phyloP scores from a whole-genome alignment of 2,888 invertebrate species.

The Pogonocherus hispidulus region DNA sequence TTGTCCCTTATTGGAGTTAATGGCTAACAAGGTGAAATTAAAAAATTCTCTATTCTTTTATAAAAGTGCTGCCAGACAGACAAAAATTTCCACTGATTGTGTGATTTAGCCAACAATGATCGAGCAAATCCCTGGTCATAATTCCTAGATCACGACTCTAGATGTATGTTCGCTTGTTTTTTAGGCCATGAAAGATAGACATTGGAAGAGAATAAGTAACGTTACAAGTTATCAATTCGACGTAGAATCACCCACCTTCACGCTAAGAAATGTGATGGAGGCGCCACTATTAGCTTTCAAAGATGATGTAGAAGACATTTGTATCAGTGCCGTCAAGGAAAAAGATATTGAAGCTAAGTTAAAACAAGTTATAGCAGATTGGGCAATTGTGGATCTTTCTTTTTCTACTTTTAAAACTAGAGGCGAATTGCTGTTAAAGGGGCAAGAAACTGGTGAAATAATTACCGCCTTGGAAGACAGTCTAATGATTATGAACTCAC shows the following conservation, averaged over 20 bases:
- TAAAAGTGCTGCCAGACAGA: too few relatives aligned
- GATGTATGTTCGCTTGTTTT: too few relatives aligned
- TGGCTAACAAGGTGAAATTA: conserved; percentile 81
- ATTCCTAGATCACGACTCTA: too few relatives aligned
- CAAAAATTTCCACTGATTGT: too few relatives aligned
- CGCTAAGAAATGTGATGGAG: conserved; percentile 85
- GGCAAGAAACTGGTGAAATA: conserved; percentile 81
- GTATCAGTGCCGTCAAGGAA: conserved; percentile 91
- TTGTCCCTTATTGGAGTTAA: conserved; percentile 86
- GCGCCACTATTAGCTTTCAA: conserved; percentile 86
- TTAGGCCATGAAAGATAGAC: conserved; percentile 73
- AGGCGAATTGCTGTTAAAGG: conserved; percentile 86
- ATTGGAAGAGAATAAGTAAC: conserved; percentile 71
- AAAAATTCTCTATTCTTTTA: background rate
- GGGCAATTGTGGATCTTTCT: conserved; percentile 81
- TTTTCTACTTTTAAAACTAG: conserved; percentile 84
- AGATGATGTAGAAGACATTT: conserved; percentile 93
- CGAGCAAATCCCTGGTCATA: too few relatives aligned
- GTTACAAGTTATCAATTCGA: conserved; percentile 79
- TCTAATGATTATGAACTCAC: conserved; percentile 87
- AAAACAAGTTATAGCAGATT: conserved; percentile 84
- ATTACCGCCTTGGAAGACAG: conserved; percentile 87
- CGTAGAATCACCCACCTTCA: conserved; percentile 84
- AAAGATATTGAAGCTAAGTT: conserved; percentile 92
- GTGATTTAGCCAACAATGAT: too few relatives aligned